Evolutionary conservation across 2,888 invertebrate genomes (phyloP).

Genomic region (Ypsolopha scabrella): DNA sequence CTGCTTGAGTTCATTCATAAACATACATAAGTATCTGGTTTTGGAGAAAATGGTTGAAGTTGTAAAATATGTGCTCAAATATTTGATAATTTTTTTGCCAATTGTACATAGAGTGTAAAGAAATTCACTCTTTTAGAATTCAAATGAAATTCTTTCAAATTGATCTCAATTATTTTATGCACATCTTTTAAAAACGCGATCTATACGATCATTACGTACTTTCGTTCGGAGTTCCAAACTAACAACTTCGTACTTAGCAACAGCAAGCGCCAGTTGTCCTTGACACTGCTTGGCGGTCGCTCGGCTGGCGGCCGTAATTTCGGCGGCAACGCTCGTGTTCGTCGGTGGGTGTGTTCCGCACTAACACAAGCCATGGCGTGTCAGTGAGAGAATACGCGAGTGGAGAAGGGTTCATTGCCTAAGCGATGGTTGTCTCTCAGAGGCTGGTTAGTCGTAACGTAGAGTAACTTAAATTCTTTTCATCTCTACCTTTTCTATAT

Average conservation of each 20-base stretch:
- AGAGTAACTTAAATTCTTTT: background rate
- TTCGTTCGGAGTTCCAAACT: too few species aligned
- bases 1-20: too few species aligned
- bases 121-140: too few species aligned
- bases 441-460: background rate
- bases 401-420: background rate
- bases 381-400: background rate
- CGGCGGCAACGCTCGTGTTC: slow-evolving; percentile 31
- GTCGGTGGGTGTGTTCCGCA: slow-evolving; percentile 49
- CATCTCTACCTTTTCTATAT: background rate
- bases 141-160: too few species aligned
- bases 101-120: too few species aligned
- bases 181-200: too few species aligned
- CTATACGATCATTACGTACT: too few species aligned
- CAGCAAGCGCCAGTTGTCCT: slow-evolving; percentile 45
- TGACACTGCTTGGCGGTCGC: slow-evolving; percentile 58
- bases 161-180: too few species aligned
- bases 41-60: too few species aligned
- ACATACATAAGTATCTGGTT: too few species aligned
- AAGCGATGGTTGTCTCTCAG: background rate
- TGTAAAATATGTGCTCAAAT: too few species aligned
- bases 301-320: slow-evolving; percentile 36
- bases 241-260: slow-evolving; percentile 30
- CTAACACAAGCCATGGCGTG: background rate
- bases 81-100: too few species aligned